Base-by-base conservation (phyloP, 2,888 invertebrate species). In the Lagria hirta region DNA sequence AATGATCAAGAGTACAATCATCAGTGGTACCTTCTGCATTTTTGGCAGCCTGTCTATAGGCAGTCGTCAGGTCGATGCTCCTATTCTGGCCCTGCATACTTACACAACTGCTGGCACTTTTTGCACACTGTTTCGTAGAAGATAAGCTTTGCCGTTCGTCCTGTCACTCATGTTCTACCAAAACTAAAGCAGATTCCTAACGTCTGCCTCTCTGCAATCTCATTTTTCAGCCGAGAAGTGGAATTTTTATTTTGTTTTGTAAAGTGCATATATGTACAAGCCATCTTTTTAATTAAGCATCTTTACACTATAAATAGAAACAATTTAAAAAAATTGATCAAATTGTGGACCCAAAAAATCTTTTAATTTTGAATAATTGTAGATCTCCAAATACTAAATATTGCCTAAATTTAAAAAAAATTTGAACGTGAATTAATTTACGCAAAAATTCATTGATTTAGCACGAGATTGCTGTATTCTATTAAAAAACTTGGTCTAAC, bases 41-140 rank as follows among this genome's bases (percentile, higher is more conserved):
- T 57, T 55, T 45, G 55, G 54, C 52, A 53, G 47, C 48, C n/a
- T n/a, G 51, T 32, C 51, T 49, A 49, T 48, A 46, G 46, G 17
- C 37, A 37, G 42, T 28, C 48, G 49, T 38, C 57, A 60, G 65
- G 65, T 65, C 65, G 65, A 64, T 62, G 65, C 56, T 64, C 65
- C 55, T 60, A 52, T 54, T 57, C 49, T 59, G 61, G 61, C 57
- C 57, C 58, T 58, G 60, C 60, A 60, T 64, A 56, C 61, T 62
- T 56, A 58, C 53, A 64, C 58, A 62, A 60, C 57, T 61, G 60
- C 58, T 58, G 54, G 57, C 57, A 60, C 53, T 64, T 64, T 65
- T 65, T 64, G 61, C 58, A 51, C 56, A 56, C 57, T 51, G 57
- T 58, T 65, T 64, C 64, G 61, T 58, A 63, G 64, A 65, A 64